Evolutionary conservation across 1,140 invertebrate species (phyloP), one percentile per base, ranked within the genome.

Genomic region (Drosophila ficusphila): DNA sequence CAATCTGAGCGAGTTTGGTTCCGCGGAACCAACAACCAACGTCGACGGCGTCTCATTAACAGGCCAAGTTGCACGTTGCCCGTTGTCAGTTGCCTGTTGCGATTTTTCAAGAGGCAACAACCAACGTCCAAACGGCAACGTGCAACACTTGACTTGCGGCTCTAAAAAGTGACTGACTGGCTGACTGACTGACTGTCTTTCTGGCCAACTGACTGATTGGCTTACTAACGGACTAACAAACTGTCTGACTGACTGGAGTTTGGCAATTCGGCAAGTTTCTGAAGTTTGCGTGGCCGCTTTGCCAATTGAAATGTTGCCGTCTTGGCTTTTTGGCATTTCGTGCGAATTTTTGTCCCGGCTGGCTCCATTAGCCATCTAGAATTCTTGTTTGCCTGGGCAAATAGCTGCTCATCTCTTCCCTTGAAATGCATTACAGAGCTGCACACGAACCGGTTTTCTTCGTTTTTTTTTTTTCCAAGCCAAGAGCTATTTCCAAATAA

Each of bases 1-100:
- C 71, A 74, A 74, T 46, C 49, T 61, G 79, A 83, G 73, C 79
- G 74, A 83, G 79, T 83, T 83, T 51, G 79, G 79, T 85, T 85
- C 79, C 79, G 79, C 79, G 81, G 79, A 85, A 86, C 71, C 56
- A 52, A 38, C 23, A 16, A 8, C 46, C 56, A 18, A 39, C 23
- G 21, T 21, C 44, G 21, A 53, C 39, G n/a, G 62, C 19, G 36
- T 34, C 64, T 69, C 65, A 60, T 42, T 72, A 47, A 51, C 67
- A 70, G 68, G 69, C 68, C 27, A 60, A 71, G 68, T 69, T 57
- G 68, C 68, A 61, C 42, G 39, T 25, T 46, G 46, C 79, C 56
- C 54, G 58, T 76, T 79, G 73, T 73, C 54, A 16, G 38, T 41
- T 41, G 36, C 36, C 36, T 47, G 82, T 18, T 39, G 53, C 65